Conservation (phyloP, 2,797 vertebrate species). For the Sebastes wilsoni region DNA sequence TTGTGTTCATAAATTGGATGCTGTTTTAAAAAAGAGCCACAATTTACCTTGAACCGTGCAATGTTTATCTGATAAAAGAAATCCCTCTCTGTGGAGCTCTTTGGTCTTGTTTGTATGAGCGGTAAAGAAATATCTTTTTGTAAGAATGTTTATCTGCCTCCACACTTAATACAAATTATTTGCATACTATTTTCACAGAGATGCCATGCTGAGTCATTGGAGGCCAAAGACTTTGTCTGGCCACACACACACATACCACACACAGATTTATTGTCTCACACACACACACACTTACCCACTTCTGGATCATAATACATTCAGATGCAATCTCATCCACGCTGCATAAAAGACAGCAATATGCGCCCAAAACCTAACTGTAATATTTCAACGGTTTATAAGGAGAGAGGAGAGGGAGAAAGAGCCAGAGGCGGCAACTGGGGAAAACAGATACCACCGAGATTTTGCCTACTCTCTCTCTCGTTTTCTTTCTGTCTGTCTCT, state of each 20-base stretch:
- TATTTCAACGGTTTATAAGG: slow-evolving; percentile 75
- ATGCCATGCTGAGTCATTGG: slow-evolving; percentile 32
- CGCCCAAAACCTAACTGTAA: slow-evolving; percentile 67
- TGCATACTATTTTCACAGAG: slow-evolving; percentile 32
- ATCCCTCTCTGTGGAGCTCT: slow-evolving; percentile 6
- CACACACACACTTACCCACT: slow-evolving; percentile 35
- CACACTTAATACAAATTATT: slow-evolving; percentile 3
- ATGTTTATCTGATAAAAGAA: slow-evolving; percentile 35
- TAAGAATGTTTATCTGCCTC: slow-evolving; percentile 26
- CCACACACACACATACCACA: background rate
- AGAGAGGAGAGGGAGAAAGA: slow-evolving; percentile 48
- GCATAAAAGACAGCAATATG: slow-evolving; percentile 75
- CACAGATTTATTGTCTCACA: background rate
- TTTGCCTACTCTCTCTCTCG: slow-evolving; percentile 28
- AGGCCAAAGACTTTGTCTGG: background rate
- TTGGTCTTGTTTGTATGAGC: slow-evolving; percentile 5
- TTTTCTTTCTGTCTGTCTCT: slow-evolving; percentile 30
- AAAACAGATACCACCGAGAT: slow-evolving; percentile 71
- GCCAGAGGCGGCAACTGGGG: slow-evolving; percentile 73
- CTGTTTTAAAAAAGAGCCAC: slow-evolving; percentile 6
- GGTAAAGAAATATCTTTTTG: slow-evolving; percentile 19
- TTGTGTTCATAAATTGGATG: slow-evolving; percentile 28
- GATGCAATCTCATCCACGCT: slow-evolving; percentile 60
- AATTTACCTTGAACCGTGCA: slow-evolving; percentile 50
- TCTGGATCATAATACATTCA: slow-evolving; percentile 69